Base-by-base conservation (phyloP, 2,797 vertebrate genomes). In the Sphenodon punctatus region DNA sequence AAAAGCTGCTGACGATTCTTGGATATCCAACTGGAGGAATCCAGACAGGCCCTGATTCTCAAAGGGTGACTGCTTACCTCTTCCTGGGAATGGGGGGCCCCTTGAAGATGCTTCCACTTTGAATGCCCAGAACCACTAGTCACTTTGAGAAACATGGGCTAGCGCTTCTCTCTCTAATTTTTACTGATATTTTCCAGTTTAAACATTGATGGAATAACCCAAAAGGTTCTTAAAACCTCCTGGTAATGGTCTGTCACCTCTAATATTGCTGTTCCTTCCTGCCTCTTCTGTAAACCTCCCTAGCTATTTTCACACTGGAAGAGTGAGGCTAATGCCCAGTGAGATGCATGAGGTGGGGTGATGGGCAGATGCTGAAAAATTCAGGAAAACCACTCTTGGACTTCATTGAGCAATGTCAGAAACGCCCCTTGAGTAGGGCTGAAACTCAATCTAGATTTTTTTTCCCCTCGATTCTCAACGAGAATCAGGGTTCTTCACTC, bases 321-420 rank as follows among this genome's bases (percentile, higher is more conserved):
- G 34, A 20, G 38, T 2, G 16, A 51, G 53, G 32, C 39, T 46
- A 8, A 16, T 19, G 66, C 82, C 34, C n/a, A 4, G 16, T 20
- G 46, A 32, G 30, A 55, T 46, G 42, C 9, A 8, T 13, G 11
- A 9, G 53, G 19, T 0, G 0, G 56, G 71, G 9, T 41, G 43
- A 15, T 51, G 22, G 16, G n/a, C 16, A 2, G 34, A 74, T 64
- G 27, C 51, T 30, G 27, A 55, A 9, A 30, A 55, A 55, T 36
- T 36, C 63, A 15, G 32, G 32, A 14, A 81, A 67, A 64, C 59
- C 46, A 20, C 61, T 78, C 13, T 55, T 73, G 75, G 32, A 5
- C 17, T 43, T 41, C 41, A 38, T 8, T 0, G 8, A 74, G 27
- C 36, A 60, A 23, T 34, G 56, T 13, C 79, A 41, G 63, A 66